A percentile compares a stretch with the other conserved stretches of the same genome.
Evolutionary conservation across 2,113 vertebrate species (phyloP).

Genomic region (Psilopsiagon aurifrons): DNA sequence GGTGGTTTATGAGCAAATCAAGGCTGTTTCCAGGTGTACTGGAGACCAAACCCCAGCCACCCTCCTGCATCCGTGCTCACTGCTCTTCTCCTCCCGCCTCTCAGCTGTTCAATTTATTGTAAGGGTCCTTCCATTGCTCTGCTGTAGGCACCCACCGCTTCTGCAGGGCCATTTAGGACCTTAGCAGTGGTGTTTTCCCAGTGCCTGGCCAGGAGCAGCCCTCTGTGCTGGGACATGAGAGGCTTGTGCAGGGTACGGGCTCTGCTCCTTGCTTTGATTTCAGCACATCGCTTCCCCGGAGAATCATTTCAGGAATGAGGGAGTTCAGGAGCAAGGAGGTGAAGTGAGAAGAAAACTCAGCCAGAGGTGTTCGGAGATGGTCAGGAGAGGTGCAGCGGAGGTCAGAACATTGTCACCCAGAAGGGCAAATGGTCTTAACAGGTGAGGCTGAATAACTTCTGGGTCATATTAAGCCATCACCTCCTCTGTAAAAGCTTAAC

Average conservation of each 20-base stretch:
- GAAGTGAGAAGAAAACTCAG: background rate
- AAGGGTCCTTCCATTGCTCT: background rate
- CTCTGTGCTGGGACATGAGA: background rate
- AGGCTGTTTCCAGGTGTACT: background rate
- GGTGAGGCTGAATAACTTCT: background rate
- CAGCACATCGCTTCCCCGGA: background rate
- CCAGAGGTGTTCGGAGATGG: background rate
- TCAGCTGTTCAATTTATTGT: background rate
- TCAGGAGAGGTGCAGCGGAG: background rate
- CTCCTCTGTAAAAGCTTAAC: background rate
- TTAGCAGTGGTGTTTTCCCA: background rate
- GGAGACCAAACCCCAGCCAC: background rate
- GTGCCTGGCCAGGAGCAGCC: background rate
- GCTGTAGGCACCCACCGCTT: background rate
- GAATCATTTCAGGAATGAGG: background rate
- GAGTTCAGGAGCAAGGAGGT: background rate
- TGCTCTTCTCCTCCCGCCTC: background rate
- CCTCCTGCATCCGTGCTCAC: background rate
- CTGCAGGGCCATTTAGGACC: background rate
- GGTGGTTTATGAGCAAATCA: background rate
- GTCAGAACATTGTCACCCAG: background rate
- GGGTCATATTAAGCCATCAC: background rate
- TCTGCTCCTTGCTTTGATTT: background rate
- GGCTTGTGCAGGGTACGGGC: no score
- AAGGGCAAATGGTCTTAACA: background rate